Base-by-base conservation (phyloP, 2,888 invertebrate species). In the Drosophila dives region DNA sequence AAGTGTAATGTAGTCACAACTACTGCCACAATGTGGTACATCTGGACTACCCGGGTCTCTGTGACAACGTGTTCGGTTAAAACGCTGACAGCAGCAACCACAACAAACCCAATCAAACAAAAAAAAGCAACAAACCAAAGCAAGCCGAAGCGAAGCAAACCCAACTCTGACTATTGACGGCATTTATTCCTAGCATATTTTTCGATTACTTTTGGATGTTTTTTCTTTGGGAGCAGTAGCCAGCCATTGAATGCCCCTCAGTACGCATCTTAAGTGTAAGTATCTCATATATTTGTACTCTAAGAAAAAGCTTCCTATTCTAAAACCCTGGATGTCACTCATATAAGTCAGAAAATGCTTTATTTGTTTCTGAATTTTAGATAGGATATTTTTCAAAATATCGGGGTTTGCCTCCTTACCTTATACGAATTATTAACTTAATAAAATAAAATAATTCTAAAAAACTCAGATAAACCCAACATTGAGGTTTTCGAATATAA, bases 181-280 rank as follows among this genome's bases (percentile, higher is more conserved):
- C 65, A 70, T 45, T 23, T 38, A 38, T 64, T 71, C 72, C 29
- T 60, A 73, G 50, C 36, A 78, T 48, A 65, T n/a, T 50, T 69
- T 67, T 69, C 56, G 53, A 59, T 20, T 64, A 64, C 68, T 75
- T 81, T 74, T 56, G 70, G 67, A 70, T 72, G 56, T 55, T 50
- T 73, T 58, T 72, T 53, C 59, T 50, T 71, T 58, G 49, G 64
- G 42, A 59, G 61, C 58, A 68, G 70, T 60, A 68, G 72, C 72
- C 65, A 50, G 8, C 55, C 68, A 50, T 59, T 72, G 50, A 75
- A 87, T 85, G 83, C 67, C 34, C 20, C 66, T 77, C 80, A 88
- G 86, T 87, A 81, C 88, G 83, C 72, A 64, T 60, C 56, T 68
- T 68, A 81, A 86, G 88, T 89, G 86, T 87, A 73, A 87, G 86